Percentiles rank a stretch among this genome's conserved stretches.
Evolutionary conservation across 2,888 invertebrate species (phyloP).

Genomic region (Flexamia atlantica): DNA sequence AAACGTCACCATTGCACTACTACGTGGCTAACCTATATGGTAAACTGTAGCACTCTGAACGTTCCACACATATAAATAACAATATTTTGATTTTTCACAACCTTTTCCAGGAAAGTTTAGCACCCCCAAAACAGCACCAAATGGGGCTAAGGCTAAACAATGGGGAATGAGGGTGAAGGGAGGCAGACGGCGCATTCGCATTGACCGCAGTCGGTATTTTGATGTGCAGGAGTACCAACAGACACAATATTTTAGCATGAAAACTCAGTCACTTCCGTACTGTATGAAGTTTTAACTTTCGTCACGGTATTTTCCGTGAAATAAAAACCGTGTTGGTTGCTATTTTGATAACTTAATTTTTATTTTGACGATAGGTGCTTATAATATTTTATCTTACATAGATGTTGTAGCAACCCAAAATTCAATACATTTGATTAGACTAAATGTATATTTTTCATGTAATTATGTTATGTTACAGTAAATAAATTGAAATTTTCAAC

Average conservation of each 20-base stretch:
- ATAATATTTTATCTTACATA: too few relatives aligned
- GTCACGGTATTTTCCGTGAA: too few relatives aligned
- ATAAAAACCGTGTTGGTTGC: too few relatives aligned
- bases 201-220: background rate
- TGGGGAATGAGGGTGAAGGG: background rate
- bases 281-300: background rate
- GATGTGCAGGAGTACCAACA: background rate
- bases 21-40: background rate
- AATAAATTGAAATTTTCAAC: too few relatives aligned
- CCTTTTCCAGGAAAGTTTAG: background rate
- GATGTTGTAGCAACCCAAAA: too few relatives aligned
- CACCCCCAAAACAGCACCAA: constrained; percentile 30
- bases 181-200: constrained; percentile 25
- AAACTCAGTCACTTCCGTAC: background rate
- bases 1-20: background rate
- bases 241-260: background rate
- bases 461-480: too few relatives aligned
- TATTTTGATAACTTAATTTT: too few relatives aligned
- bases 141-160: constrained; percentile 20
- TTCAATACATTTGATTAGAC: too few relatives aligned
- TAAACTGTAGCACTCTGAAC: background rate
- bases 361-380: too few relatives aligned
- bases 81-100: background rate
- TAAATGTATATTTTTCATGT: too few relatives aligned
- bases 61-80: background rate